Percentiles rank a stretch among this genome's conserved stretches.
These are phyloP conservation scores for Bos taurus DNA, from an alignment of 2,113 vertebrate species.

Conservation along the genomic window DNA sequence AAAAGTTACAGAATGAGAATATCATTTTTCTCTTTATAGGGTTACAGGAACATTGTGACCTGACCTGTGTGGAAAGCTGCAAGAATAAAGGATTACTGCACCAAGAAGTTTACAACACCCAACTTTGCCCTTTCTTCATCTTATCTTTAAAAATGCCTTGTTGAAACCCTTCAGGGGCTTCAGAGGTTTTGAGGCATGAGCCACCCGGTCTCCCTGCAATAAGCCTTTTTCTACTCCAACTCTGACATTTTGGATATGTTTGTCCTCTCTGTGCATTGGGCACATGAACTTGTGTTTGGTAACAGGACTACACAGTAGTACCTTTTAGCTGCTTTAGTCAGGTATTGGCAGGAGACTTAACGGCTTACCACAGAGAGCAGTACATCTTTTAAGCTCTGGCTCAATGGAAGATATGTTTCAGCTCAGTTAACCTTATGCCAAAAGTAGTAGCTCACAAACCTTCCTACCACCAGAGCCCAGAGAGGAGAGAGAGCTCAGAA, in stretches of 20 bases:
- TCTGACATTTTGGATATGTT: neutral
- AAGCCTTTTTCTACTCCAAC: neutral
- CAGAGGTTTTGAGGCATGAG: neutral
- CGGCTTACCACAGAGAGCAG: neutral
- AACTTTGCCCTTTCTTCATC: neutral
- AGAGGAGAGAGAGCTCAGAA: neutral
- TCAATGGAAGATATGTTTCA: neutral
- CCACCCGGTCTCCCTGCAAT: neutral
- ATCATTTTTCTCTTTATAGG: neutral
- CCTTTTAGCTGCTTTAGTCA: neutral
- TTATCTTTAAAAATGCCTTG: neutral
- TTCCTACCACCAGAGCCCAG: neutral
- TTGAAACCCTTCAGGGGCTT: neutral
- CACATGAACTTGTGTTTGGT: neutral
- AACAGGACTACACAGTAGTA: neutral
- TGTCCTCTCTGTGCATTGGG: neutral
- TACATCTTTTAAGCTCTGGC: neutral
- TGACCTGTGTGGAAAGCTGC: neutral
- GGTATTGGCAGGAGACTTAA: neutral
- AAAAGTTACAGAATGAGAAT: neutral
- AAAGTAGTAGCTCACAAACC: neutral
- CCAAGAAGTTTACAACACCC: neutral
- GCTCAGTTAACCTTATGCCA: neutral
- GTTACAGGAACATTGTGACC: neutral
- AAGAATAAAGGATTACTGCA: neutral